Base-by-base conservation (phyloP, 2,888 invertebrate genomes). In the Actias luna region DNA sequence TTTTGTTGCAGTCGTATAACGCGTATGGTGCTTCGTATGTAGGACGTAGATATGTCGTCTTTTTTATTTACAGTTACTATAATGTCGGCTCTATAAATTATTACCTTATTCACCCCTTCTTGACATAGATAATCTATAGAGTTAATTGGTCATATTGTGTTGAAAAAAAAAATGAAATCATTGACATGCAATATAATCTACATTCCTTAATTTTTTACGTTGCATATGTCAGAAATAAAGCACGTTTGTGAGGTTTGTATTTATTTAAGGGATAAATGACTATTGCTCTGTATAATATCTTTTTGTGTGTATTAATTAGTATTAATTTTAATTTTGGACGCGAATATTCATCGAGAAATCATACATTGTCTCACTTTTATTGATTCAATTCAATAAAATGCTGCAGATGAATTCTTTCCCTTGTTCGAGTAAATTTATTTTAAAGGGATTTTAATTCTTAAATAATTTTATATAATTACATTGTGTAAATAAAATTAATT, bases 1-100 rank as follows among this genome's bases (percentile, higher is more conserved):
- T 59, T 46, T 88, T 88, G 73, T 89, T 88, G 87, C 88, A 83
- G 74, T 82, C 80, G 79, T 80, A 81, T 84, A 76, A 84, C 82
- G 81, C 82, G 73, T 83, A 85, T 89, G 90, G 90, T 90, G 90
- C 90, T 91, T 82, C 82, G 69, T 81, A 78, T 83, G 75, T 83
- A n/a, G n/a, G n/a, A n/a, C n/a, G 73, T 79, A 82, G 75, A 73
- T 79, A 70, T 76, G 79, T 69, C 64, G 7, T 46, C 12, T 22
- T 46, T 25, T 74, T 75, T 75, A 69, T 74, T 78, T 75, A 73
- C 64, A 67, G 69, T 64, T 63, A 52, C 46, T 29, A 16, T 52
- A 27, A 12, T 55, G 29, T 55, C 29, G 55, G 29, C 16, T 55
- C 16, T 27, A 55, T 55, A 55, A 29, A 29, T 55, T 55, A 22